These are phyloP conservation scores for Nibea albiflora DNA, from an alignment of 2,113 vertebrate species.

Conservation along the genomic window DNA sequence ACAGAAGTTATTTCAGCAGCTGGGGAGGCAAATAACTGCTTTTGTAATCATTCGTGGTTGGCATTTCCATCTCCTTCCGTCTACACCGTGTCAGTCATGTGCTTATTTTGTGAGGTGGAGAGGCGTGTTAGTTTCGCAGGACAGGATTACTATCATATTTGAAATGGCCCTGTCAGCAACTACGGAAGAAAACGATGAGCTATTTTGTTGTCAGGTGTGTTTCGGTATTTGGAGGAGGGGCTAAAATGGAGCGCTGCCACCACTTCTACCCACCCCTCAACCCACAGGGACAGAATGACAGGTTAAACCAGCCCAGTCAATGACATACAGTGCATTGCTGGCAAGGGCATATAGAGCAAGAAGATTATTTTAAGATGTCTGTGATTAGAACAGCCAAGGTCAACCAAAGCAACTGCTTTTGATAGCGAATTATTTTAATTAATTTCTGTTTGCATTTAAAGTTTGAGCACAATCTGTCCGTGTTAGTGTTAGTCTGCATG, in stretches of 20 bases:
- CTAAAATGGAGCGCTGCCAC: conserved; percentile 10
- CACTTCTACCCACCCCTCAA: neutral
- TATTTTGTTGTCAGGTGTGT: conserved; percentile 32
- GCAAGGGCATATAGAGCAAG: neutral
- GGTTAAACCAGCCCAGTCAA: conserved; percentile 60
- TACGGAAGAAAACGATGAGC: neutral
- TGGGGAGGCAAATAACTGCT: neutral
- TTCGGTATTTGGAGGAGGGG: conserved; percentile 59
- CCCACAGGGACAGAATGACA: conserved; percentile 2
- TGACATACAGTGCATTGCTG: neutral
- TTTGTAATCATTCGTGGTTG: conserved; percentile 8
- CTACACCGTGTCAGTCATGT: neutral
- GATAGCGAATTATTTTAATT: neutral
- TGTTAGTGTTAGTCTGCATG: neutral
- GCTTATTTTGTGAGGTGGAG: neutral
- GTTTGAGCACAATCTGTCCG: neutral
- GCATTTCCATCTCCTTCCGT: neutral
- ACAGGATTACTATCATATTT: conserved; percentile 45
- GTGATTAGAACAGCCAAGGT: neutral
- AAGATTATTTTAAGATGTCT: conserved; percentile 6
- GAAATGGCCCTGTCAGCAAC: conserved; percentile 39
- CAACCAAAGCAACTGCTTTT: neutral
- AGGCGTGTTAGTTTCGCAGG: conserved; percentile 3
- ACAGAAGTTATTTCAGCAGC: neutral
- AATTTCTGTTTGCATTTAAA: neutral